phyloP scores from a whole-genome alignment of 2,113 vertebrate species.

The Tragelaphus strepsiceros region DNA sequence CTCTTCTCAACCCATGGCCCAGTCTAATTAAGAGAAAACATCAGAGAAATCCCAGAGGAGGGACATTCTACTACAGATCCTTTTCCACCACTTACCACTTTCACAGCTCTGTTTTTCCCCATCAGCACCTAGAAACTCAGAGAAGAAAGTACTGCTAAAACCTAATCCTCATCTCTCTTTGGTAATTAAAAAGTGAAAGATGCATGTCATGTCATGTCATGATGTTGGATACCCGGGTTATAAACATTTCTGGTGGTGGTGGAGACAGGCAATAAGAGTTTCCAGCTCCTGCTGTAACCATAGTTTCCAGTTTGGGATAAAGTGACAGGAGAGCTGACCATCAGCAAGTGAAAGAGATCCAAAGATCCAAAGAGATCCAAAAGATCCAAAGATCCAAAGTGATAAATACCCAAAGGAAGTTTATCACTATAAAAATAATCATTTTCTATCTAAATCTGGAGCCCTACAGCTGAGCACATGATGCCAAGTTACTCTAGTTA shows the following conservation, averaged over 20 bases:
- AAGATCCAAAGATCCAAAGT: no score
- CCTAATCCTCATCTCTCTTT: background rate
- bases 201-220: background rate
- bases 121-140: background rate
- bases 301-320: background rate
- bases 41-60: background rate
- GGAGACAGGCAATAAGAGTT: background rate
- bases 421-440: background rate
- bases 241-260: background rate
- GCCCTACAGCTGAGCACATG: background rate
- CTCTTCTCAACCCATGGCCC: fast-evolving
- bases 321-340: background rate
- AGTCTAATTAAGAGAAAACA: background rate
- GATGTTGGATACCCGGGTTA: background rate
- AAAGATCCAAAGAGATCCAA: background rate
- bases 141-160: background rate
- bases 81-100: background rate
- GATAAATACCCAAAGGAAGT: background rate
- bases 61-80: background rate
- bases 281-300: background rate
- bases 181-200: background rate
- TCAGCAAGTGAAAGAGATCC: background rate
- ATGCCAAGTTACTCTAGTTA: background rate
- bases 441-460: conserved; percentile 11
- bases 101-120: background rate